These are phyloP conservation scores for Cydia strobilella DNA, from an alignment of 1,140 invertebrate genomes.

Conservation along the genomic window DNA sequence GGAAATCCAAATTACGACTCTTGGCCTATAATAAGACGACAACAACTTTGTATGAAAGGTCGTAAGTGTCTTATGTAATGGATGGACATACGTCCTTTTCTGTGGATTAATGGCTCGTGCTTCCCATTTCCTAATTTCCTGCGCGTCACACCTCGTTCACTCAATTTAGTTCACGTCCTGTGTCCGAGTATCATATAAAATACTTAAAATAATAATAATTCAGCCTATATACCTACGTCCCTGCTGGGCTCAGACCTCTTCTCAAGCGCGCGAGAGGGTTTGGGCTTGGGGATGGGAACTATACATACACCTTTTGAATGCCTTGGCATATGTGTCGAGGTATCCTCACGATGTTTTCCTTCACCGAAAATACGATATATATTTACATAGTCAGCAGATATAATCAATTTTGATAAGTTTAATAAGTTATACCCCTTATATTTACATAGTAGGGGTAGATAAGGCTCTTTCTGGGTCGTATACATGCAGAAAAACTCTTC, in stretches of 20 bases:
- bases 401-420: neutral
- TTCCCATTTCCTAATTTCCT: slow-evolving; percentile 18
- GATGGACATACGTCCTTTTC: neutral
- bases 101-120: slow-evolving; percentile 1
- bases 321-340: no score
- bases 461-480: no score
- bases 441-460: no score
- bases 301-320: no score
- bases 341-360: no score
- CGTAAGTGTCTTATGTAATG: neutral
- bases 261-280: no score
- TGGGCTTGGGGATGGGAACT: no score
- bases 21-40: slow-evolving; percentile 10
- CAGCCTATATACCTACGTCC: no score
- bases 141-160: neutral
- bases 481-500: no score
- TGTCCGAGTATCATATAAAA: neutral
- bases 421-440: no score
- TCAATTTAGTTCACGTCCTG: slow-evolving; percentile 1
- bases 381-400: neutral
- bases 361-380: no score
- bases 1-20: slow-evolving; percentile 20
- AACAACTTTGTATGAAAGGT: neutral
- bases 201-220: neutral
- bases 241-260: no score